Base-by-base conservation (phyloP, 1,140 invertebrate species). In the Tetramorium parvispinum region DNA sequence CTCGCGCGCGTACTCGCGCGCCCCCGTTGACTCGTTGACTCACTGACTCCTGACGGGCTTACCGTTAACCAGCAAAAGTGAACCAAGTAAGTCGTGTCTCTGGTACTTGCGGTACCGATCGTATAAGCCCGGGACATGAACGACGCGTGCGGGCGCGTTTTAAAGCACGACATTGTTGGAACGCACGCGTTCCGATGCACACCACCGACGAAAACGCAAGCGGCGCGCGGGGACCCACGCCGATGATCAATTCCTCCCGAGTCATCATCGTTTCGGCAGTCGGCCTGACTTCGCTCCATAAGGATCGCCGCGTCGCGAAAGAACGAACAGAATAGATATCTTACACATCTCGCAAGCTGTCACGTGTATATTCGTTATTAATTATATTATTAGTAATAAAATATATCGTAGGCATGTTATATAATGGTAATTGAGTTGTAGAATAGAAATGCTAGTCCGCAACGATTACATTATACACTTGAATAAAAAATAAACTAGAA, bases 41-140 rank as follows among this genome's bases (percentile, higher is more conserved):
- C 90, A 92, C 92, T 93, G 92, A 93, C 92, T 93, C 92, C 88
- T 91, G 91, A 93, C 91, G 91, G 93, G 89, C 91, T 89, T 93
- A 93, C 93, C 93, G 93, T 94, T 94, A 93, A 90, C 92, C 89
- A 93, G 91, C 92, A 94, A 94, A 94, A 94, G 93, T 94, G 93
- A 94, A 93, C 91, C 89, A 85, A 92, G 91, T 92, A 92, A 93
- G 93, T 91, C 91, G 93, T 93, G 93, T 93, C 93, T 93, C 93
- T 93, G 93, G 93, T 92, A 91, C 93, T 93, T 93, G 92, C 93
- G 93, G 93, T 93, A 93, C 90, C 89, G 75, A 91, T 90, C 79
- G 87, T 87, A 73, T 65, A 73, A 70, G 57, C 71, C 68, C 73
- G 73, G 82, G 68, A 70, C 59, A 75, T 77, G 61, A 83, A 83